Evolutionary conservation across 1,140 invertebrate genomes (phyloP).

Genomic region (Cheumatopsyche charites): DNA sequence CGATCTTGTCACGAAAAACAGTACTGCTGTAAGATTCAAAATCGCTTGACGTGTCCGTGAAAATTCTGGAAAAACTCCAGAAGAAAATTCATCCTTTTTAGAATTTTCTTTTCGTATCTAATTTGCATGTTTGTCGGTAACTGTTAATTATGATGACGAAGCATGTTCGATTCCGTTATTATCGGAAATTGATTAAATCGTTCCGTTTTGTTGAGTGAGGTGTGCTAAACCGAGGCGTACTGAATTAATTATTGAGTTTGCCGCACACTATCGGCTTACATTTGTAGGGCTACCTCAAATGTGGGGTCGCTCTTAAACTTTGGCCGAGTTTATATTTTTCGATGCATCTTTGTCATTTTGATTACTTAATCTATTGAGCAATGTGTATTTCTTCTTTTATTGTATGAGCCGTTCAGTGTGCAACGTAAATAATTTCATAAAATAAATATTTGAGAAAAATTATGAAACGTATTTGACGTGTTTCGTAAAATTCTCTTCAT

Average conservation of each 20-base stretch:
- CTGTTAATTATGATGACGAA: not conserved
- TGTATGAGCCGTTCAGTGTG: too few species aligned
- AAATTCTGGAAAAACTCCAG: too few species aligned
- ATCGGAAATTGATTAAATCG: conserved; percentile 10
- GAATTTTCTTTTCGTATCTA: too few species aligned
- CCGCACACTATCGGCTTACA: conserved; percentile 20
- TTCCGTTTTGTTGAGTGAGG: conserved; percentile 1
- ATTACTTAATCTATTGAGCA: too few species aligned
- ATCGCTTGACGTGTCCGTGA: not conserved
- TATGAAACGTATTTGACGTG: too few species aligned
- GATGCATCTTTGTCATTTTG: too few species aligned
- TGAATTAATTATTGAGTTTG: conserved; percentile 17
- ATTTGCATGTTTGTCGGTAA: too few species aligned
- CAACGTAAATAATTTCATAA: too few species aligned
- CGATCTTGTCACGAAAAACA: conserved; percentile 3
- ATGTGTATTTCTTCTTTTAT: too few species aligned
- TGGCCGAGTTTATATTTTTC: not conserved
- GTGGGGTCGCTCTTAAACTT: not conserved
- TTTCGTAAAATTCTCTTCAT: too few species aligned
- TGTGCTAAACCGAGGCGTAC: conserved; percentile 13
- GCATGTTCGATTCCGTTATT: not conserved
- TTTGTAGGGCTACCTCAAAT: not conserved
- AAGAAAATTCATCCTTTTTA: too few species aligned
- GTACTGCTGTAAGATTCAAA: not conserved
- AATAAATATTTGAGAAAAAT: too few species aligned